Conservation (phyloP, 2,888 invertebrate species). For the Strigamia maritima region DNA sequence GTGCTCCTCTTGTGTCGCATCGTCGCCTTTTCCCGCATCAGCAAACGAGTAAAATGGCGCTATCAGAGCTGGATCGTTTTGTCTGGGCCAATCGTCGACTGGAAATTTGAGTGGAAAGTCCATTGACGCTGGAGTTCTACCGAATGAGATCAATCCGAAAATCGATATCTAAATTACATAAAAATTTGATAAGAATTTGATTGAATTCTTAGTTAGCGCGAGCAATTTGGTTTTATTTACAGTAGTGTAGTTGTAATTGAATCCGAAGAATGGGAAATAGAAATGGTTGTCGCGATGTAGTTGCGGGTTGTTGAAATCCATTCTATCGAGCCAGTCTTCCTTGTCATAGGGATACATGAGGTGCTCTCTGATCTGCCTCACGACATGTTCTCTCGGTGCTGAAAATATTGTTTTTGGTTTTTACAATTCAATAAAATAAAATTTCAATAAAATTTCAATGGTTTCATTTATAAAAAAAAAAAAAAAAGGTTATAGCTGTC, state of each 20-base stretch:
- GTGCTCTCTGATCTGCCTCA: neutral
- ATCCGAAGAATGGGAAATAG: neutral
- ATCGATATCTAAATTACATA: slow-evolving; percentile 64
- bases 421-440: no score
- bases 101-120: slow-evolving; percentile 83
- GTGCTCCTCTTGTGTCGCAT: slow-evolving; percentile 64
- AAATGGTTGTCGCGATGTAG: neutral
- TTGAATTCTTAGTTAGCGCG: no score
- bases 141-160: slow-evolving; percentile 82
- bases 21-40: slow-evolving; percentile 55
- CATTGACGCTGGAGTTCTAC: slow-evolving; percentile 76
- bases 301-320: neutral
- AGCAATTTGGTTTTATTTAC: no score
- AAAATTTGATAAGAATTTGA: neutral
- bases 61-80: slow-evolving; percentile 86
- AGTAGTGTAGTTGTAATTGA: slow-evolving; percentile 11
- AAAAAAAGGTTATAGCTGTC: no score
- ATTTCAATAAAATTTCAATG: no score
- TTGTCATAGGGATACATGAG: neutral
- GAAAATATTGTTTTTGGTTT: no score
- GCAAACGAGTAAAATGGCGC: slow-evolving; percentile 90
- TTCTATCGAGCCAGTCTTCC: neutral
- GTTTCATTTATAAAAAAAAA: no score
- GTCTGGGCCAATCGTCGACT: slow-evolving; percentile 75
- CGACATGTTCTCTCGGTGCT: neutral